phyloP scores from a whole-genome alignment of 2,113 vertebrate species.

The Merops nubicus region DNA sequence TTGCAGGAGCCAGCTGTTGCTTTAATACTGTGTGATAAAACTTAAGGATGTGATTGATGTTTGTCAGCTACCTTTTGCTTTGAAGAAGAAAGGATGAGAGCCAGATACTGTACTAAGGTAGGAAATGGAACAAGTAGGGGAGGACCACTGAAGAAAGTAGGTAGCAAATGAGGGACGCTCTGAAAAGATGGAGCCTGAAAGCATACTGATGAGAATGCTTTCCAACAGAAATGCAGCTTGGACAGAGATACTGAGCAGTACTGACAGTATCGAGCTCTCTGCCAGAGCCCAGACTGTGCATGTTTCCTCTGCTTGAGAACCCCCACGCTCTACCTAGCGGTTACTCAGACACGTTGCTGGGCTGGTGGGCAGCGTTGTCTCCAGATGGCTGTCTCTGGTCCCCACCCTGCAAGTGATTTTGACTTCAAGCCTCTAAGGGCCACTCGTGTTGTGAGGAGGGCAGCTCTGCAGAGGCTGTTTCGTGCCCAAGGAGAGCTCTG shows the following conservation, averaged over 20 bases:
- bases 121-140: background rate
- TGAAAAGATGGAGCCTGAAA: conserved; percentile 35
- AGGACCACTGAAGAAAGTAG: background rate
- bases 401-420: background rate
- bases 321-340: conserved; percentile 4
- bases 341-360: conserved; percentile 13
- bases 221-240: conserved; percentile 43
- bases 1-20: background rate
- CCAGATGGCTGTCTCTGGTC: conserved; percentile 21
- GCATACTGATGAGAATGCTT: conserved; percentile 18
- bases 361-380: conserved; percentile 25
- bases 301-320: conserved; percentile 28
- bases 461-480: conserved; percentile 38
- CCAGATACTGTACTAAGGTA: background rate
- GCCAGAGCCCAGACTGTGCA: conserved; percentile 34
- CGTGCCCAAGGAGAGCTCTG: conserved; percentile 47
- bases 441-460: background rate
- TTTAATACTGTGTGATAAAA: background rate
- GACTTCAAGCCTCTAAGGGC: background rate
- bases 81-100: background rate
- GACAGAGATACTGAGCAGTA: conserved; percentile 45
- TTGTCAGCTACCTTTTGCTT: conserved; percentile 28
- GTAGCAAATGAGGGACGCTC: conserved; percentile 26
- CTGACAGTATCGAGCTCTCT: conserved; percentile 25
- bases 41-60: background rate